Evolutionary conservation across 2,113 vertebrate species (phyloP).

Genomic region (Vanacampus margaritifer): DNA sequence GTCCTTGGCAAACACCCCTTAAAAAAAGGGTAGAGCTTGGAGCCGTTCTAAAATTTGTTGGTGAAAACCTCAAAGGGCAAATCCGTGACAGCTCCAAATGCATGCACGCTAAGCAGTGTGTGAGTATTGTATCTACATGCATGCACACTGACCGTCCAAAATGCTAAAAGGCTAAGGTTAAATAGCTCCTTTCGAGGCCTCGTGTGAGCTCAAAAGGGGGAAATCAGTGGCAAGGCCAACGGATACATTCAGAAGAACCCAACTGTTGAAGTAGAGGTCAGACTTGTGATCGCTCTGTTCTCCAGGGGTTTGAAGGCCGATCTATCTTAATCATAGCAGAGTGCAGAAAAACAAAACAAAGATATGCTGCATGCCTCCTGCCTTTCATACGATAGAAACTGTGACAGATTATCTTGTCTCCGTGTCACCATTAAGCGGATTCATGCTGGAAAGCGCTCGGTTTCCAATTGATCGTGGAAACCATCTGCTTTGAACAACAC

Average conservation of each 20-base stretch:
- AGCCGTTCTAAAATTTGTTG: conserved; percentile 28
- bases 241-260: conserved; percentile 1
- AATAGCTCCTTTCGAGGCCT: background rate
- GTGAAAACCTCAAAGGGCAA: conserved; percentile 20
- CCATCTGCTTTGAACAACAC: too few species aligned
- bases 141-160: background rate
- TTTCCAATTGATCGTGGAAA: too few species aligned
- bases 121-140: background rate
- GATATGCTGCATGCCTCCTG: conserved; percentile 7
- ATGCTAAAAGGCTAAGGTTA: background rate
- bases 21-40: conserved; percentile 18
- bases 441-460: too few species aligned
- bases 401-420: too few species aligned
- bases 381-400: background rate
- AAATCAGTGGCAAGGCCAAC: background rate
- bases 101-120: background rate
- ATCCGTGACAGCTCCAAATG: conserved; percentile 7
- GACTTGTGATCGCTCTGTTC: background rate
- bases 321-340: background rate
- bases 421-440: too few species aligned
- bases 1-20: conserved; percentile 41
- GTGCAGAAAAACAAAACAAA: background rate
- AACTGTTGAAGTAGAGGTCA: conserved; percentile 17
- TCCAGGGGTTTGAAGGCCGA: conserved; percentile 11
- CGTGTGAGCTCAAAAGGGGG: background rate